Evolutionary conservation across 2,113 vertebrate species (phyloP).

Genomic region (Thamnaconus septentrionalis): DNA sequence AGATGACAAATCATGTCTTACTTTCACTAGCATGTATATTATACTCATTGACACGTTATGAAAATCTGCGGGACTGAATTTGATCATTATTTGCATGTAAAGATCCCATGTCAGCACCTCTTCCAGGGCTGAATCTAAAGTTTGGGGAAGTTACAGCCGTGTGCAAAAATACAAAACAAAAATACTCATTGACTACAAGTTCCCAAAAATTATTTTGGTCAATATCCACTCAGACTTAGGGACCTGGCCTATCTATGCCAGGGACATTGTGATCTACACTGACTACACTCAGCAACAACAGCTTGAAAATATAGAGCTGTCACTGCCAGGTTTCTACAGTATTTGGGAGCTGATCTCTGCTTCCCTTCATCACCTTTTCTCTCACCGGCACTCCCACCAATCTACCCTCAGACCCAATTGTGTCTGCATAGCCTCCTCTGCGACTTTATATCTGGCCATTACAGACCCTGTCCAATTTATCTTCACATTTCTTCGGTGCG

Average conservation of each 20-base stretch:
- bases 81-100: too few relatives aligned
- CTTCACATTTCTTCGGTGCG: constrained; percentile 39
- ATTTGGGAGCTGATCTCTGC: constrained; percentile 33
- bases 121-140: constrained; percentile 3
- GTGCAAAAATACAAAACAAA: constrained; percentile 7
- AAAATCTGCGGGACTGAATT: too few relatives aligned
- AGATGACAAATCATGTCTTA: too few relatives aligned
- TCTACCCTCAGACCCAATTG: constrained; percentile 41
- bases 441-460: constrained; percentile 45
- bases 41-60: too few relatives aligned
- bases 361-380: constrained; percentile 52
- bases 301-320: constrained; percentile 7
- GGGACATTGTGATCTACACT: too few relatives aligned
- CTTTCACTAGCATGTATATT: too few relatives aligned
- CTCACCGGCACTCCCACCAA: constrained; percentile 30
- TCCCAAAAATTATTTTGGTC: constrained; percentile 4
- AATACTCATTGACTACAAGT: constrained; percentile 2
- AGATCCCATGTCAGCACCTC: constrained; percentile 10
- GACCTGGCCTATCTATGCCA: too few relatives aligned
- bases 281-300: constrained; percentile 19
- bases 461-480: constrained; percentile 45
- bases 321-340: constrained; percentile 13
- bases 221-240: neutral
- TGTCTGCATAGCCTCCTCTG: constrained; percentile 54
- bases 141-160: neutral